These are phyloP conservation scores for Scolanthus callimorphus DNA, from an alignment of 92 coral and sea anemone species.

Conservation along the genomic window DNA sequence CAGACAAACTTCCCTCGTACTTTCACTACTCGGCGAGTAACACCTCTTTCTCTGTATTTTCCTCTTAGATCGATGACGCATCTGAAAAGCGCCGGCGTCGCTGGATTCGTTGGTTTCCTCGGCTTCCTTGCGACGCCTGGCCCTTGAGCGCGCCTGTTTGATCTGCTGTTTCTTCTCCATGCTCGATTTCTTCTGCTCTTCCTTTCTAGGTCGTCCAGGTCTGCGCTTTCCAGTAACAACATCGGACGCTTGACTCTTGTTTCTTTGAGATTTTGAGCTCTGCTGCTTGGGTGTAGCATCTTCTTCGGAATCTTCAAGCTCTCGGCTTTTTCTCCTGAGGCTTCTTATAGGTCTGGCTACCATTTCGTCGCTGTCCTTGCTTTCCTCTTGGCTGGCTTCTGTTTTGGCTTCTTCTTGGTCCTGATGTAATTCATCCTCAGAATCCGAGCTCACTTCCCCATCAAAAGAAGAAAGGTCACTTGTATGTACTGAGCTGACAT, in stretches of 20 bases:
- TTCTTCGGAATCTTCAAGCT: too few species aligned
- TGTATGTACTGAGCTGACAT: slow-evolving; percentile 94
- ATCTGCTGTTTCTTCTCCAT: slow-evolving; percentile 2
- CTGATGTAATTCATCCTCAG: slow-evolving; percentile 36
- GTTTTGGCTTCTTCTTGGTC: slow-evolving; percentile 37
- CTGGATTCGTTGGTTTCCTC: slow-evolving; percentile 23
- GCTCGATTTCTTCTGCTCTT: slow-evolving; percentile 17
- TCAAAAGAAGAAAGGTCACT: slow-evolving; percentile 97
- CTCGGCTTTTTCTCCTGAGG: too few species aligned
- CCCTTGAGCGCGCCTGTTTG: slow-evolving; percentile 8
- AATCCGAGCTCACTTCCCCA: slow-evolving; percentile 69
- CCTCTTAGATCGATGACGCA: slow-evolving; percentile 71
- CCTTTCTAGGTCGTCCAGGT: slow-evolving; percentile 79
- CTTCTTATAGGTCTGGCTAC: not conserved
- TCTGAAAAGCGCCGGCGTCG: slow-evolving; percentile 21
- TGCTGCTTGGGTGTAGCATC: slow-evolving; percentile 6
- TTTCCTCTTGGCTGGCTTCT: slow-evolving; percentile 13
- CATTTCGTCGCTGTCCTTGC: too few species aligned
- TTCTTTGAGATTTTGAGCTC: not conserved
- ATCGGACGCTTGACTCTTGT: not conserved
- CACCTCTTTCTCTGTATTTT: slow-evolving; percentile 77
- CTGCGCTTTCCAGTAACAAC: slow-evolving; percentile 42
- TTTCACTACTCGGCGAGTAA: slow-evolving; percentile 93
- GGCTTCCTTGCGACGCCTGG: slow-evolving; percentile 10
- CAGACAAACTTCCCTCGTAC: slow-evolving; percentile 74